Conservation (phyloP, 2,888 invertebrate species). For the Muschampia plurimacula region DNA sequence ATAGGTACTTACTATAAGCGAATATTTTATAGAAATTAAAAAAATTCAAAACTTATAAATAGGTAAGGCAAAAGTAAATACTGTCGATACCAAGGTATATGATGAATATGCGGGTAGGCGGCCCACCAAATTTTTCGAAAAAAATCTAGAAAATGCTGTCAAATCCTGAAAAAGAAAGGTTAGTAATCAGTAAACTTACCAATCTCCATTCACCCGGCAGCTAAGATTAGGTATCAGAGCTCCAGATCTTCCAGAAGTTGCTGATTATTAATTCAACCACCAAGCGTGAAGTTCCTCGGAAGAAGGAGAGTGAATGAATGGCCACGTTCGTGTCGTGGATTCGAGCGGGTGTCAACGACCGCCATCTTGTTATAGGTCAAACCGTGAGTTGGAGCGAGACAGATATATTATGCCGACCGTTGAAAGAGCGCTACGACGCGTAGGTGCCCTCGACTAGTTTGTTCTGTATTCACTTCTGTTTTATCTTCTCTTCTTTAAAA, state of each 20-base stretch:
- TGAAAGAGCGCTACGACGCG: constrained; percentile 3
- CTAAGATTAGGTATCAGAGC: constrained; percentile 31
- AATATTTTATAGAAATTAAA: too few species aligned
- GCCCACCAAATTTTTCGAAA: not conserved
- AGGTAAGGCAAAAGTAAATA: too few species aligned
- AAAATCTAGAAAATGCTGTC: not conserved
- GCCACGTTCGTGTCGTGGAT: constrained; percentile 48
- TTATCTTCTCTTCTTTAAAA: constrained; percentile 25
- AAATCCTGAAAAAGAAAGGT: constrained; percentile 24
- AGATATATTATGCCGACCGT: constrained; percentile 41
- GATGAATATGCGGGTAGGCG: not conserved
- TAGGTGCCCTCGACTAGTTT: constrained; percentile 1
- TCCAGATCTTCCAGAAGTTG: constrained; percentile 42
- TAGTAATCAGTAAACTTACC: constrained; percentile 39
- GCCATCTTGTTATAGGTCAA: constrained; percentile 71
- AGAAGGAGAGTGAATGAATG: constrained; percentile 58
- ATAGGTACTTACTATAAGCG: too few species aligned
- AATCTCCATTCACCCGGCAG: constrained; percentile 33
- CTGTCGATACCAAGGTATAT: too few species aligned
- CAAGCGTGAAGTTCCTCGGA: constrained; percentile 55
- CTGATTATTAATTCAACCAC: constrained; percentile 18
- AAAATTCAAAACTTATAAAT: too few species aligned
- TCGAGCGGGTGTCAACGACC: constrained; percentile 50
- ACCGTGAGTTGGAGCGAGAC: constrained; percentile 65
- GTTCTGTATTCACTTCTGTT: constrained; percentile 31